Conservation (phyloP, 2,888 invertebrate genomes). For the Cantharis flavilabris region DNA sequence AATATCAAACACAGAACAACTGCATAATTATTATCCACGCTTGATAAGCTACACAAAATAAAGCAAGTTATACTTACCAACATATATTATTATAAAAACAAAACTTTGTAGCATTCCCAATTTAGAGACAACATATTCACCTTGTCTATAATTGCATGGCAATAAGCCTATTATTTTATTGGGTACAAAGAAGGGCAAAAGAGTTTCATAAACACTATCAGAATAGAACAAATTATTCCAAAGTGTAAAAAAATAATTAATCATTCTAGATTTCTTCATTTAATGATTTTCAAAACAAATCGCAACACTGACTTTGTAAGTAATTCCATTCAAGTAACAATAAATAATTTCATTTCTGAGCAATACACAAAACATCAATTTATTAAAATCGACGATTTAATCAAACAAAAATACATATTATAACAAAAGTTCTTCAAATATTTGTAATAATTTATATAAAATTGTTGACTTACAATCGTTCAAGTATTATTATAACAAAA, state of each 20-base stretch:
- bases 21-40: neutral
- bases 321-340: neutral
- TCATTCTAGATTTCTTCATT: neutral
- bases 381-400: neutral
- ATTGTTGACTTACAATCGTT: neutral
- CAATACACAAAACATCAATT: neutral
- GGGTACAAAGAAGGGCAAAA: constrained; percentile 23
- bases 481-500: neutral
- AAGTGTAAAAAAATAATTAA: neutral
- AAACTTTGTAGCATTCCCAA: constrained; percentile 20
- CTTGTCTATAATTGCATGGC: constrained; percentile 10
- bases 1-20: neutral
- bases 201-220: constrained; percentile 19
- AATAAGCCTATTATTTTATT: constrained; percentile 25
- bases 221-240: constrained; percentile 8
- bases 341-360: neutral
- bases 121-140: constrained; percentile 10
- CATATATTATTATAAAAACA: constrained; percentile 12
- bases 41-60: neutral
- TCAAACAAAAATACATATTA: neutral
- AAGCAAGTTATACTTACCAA: constrained; percentile 15
- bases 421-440: neutral
- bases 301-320: neutral
- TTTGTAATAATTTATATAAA: neutral
- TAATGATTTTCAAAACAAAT: neutral